Base-by-base conservation (phyloP, 2,113 vertebrate genomes). In the Crotalus helleri region DNA sequence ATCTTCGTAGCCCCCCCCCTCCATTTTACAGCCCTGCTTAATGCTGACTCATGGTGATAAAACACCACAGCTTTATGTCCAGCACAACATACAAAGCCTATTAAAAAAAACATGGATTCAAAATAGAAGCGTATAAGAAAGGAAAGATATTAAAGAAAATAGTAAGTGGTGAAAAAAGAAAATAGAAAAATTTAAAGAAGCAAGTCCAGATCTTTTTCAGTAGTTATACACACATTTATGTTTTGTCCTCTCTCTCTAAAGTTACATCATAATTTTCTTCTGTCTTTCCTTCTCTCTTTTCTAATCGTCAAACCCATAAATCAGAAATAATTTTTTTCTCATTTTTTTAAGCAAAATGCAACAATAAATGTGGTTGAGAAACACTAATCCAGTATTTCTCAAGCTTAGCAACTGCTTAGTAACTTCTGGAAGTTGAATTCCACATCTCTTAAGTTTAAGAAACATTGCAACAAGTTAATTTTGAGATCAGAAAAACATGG, bases 21-120 rank as follows among this genome's bases (percentile, higher is more conserved):
- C 61, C 59, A 54, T n/a, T 90, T 33, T 39, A 87, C 29, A 81
- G 29, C 88, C 46, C 49, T 46, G 15, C 3, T 53, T 61, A 59
- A 19, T 87, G 88, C 92, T 93, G 89, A 90, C 12, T 93, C 92
- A 93, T 24, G 23, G 13, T 90, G 92, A 87, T 15, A 46, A 93
- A 86, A 61, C 69, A 39, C 46, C 29, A 9, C 26, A 61, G 55
- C 26, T 89, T 90, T 46, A 46, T 90, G 92, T 90, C 55, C 57
- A 33, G 85, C 39, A 90, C 26, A 1, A 54, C 51, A 54, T 24
- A 13, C 12, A 51, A 86, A 90, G 10, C 29, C 10, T 24, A 39
- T 64, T 8, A 15, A 21, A 87, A 64, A 81, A 23, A 17, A 21
- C 12, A 9, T 29, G 15, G 33, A 44, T 81, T 81, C n/a, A 6